Conservation (phyloP, 2,888 invertebrate genomes). For the Mesorhabditis belari region DNA sequence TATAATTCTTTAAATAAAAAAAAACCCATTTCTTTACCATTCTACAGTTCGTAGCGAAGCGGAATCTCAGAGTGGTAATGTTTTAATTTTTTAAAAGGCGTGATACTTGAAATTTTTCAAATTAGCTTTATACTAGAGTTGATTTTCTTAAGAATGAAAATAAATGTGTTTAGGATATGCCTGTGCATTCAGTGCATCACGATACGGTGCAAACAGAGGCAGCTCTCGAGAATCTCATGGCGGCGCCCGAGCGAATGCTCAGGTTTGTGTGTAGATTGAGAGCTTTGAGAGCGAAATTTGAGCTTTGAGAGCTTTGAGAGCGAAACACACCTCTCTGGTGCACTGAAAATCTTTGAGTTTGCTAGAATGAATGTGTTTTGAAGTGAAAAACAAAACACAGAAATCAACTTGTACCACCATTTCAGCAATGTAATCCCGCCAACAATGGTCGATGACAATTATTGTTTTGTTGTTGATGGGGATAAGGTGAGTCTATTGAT, state of each 20-base stretch:
- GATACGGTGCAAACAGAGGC: constrained; percentile 53
- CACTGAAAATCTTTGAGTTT: no score
- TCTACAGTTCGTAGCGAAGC: not conserved
- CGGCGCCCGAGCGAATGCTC: constrained; percentile 49
- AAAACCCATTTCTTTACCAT: not conserved
- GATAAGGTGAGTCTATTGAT: constrained; percentile 31
- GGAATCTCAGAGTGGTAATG: not conserved
- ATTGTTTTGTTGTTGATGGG: constrained; percentile 53
- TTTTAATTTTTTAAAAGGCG: not conserved
- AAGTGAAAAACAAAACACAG: not conserved
- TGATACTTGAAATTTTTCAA: not conserved
- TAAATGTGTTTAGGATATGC: constrained; percentile 39
- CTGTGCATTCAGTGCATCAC: constrained; percentile 52
- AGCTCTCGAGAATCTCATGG: constrained; percentile 51
- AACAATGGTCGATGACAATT: constrained; percentile 51
- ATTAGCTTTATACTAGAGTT: not conserved
- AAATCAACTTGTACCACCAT: not conserved
- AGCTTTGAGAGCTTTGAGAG: no score
- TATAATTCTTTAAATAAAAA: no score
- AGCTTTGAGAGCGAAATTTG: no score
- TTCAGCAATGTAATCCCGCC: constrained; percentile 39
- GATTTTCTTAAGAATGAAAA: not conserved
- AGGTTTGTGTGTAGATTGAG: no score
- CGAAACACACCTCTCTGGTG: no score
- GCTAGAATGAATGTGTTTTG: no score